Percentiles rank a stretch among this genome's conserved stretches.
Evolutionary conservation across 2,113 vertebrate genomes (phyloP).

Genomic region (Oncorhynchus kisutch): DNA sequence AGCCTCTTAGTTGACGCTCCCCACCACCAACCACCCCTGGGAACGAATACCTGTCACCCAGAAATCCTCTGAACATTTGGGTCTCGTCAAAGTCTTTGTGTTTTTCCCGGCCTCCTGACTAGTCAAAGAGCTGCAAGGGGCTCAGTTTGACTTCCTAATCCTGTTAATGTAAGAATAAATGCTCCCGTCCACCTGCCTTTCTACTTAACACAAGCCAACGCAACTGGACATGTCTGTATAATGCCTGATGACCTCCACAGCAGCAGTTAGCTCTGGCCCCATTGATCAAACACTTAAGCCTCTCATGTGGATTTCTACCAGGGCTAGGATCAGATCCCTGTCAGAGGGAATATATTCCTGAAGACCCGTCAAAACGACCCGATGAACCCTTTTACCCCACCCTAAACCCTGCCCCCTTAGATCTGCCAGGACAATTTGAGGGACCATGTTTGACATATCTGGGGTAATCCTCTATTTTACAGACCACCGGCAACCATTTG

Average conservation of each 20-base stretch:
- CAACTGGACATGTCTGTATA: constrained; percentile 11
- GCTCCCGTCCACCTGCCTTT: constrained; percentile 15
- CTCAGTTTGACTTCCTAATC: constrained; percentile 47
- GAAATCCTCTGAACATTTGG: constrained; percentile 7
- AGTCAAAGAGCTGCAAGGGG: constrained; percentile 16
- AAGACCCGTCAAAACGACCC: constrained; percentile 29
- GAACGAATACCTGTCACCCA: constrained; percentile 7
- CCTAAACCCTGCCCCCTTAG: not conserved
- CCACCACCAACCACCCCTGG: constrained; percentile 13
- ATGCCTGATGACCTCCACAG: constrained; percentile 32
- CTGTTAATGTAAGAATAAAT: constrained; percentile 53
- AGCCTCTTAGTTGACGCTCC: not conserved
- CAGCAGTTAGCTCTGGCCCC: constrained; percentile 30
- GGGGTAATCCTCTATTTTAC: constrained; percentile 8
- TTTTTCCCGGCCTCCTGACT: not conserved
- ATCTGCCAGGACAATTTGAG: not conserved
- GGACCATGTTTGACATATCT: not conserved
- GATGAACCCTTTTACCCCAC: constrained; percentile 43
- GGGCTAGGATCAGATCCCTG: constrained; percentile 37
- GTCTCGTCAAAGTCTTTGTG: constrained; percentile 7
- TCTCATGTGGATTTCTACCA: constrained; percentile 60
- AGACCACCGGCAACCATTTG: constrained; percentile 4
- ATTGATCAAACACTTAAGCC: constrained; percentile 63
- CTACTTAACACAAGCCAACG: constrained; percentile 31
- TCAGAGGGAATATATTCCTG: constrained; percentile 43